Percentiles rank a stretch among this genome's conserved stretches.
phyloP scores from a whole-genome alignment of 2,888 invertebrate species.

The Phytoseiulus persimilis region DNA sequence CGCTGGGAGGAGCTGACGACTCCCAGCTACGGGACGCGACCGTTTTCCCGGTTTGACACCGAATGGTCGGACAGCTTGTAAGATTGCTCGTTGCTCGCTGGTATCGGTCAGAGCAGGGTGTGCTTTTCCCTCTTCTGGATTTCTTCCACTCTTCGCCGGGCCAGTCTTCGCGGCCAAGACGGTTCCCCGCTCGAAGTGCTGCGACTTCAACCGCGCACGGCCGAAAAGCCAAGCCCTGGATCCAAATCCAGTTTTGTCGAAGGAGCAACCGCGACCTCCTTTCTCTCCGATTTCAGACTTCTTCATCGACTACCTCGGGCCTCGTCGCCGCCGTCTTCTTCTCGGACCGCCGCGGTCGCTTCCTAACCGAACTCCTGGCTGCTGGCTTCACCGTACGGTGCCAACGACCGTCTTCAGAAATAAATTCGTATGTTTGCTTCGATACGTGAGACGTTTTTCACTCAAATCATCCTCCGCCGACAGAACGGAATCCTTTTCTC shows the following conservation, averaged over 20 bases:
- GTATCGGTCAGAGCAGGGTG: neutral
- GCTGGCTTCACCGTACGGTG: neutral
- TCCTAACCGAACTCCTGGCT: neutral
- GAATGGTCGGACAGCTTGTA: neutral
- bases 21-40: neutral
- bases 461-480: neutral
- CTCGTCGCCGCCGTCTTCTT: neutral
- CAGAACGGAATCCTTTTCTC: neutral
- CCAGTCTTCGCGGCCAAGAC: neutral
- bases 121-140: neutral
- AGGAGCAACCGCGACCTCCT: conserved; percentile 18
- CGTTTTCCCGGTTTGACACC: neutral
- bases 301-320: neutral
- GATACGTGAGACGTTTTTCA: neutral
- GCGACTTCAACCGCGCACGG: neutral
- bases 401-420: neutral
- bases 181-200: neutral
- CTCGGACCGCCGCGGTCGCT: neutral
- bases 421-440: neutral
- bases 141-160: neutral
- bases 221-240: conserved; percentile 9
- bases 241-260: conserved; percentile 36
- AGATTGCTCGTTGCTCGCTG: neutral
- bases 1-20: neutral
- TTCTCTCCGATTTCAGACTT: neutral